Evolutionary conservation across 2,797 vertebrate species (phyloP), one percentile per base, ranked within the genome.

Genomic region (Xiphorhynchus erythropygius): DNA sequence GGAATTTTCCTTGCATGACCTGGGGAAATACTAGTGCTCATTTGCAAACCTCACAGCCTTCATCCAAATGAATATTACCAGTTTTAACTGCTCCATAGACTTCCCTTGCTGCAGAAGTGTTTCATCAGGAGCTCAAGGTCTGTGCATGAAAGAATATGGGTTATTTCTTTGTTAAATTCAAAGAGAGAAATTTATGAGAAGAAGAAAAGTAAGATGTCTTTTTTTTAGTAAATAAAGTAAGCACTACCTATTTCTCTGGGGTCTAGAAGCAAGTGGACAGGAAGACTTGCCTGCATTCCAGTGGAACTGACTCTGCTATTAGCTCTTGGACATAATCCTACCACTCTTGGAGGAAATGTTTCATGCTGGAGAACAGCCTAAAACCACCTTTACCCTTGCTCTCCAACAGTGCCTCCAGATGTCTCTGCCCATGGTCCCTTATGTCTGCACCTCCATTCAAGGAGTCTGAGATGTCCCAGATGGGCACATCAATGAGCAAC

Each of bases 11-110:
- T 87, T 84, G 50, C 25, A 86, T 69, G 55, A 88, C 73, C 73
- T 79, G n/a, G 44, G 74, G 59, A 92, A 91, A 94, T 84, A 53
- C 32, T 84, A 13, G 1, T 41, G 59, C 77, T 91, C 50, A n/a
- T 91, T 94, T 93, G 74, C 59, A 95, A 94, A 86, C 42, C 32
- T 57, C 83, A 44, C 27, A 81, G n/a, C 32, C 73, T 69, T 50
- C 55, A 84, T 88, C 42, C 73, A 90, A 90, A 69, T n/a, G 35
- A 86, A 55, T 3, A 1, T 62, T 69, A 91, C 55, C 69, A 55
- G 30, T 64, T 80, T 53, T 64, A 75, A 71, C 23, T 74, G 30
- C 62, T 64, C n/a, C 1, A 0, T 52, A 42, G 89, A 57, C 74
- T 79, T 91, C 59, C 28, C 74, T 79, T 77, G 23, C 42, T 87